Evolutionary conservation across 2,797 vertebrate species (phyloP), one percentile per base, ranked within the genome.

Genomic region (Platalea minor): DNA sequence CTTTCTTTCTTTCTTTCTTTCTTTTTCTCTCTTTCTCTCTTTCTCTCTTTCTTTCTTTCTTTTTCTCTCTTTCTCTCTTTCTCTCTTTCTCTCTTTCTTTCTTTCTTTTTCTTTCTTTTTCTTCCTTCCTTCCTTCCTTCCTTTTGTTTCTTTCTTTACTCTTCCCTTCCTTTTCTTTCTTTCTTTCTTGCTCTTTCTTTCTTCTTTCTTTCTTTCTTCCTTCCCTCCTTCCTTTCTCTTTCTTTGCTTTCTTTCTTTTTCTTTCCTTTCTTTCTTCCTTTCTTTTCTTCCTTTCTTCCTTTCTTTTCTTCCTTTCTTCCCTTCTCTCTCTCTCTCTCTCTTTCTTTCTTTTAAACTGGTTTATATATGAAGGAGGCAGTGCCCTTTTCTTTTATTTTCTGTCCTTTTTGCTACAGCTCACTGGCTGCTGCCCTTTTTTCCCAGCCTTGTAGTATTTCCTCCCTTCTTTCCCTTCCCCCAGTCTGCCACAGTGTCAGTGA

Each of bases 401-500:
- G 24, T 76, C 65, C 21, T 76, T 80, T 93, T 84, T 77, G 29
- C 90, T 93, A 80, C 82, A 96, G 92, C 85, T 96, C 83, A 73
- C 92, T 89, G 86, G 11, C 63, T 91, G 41, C 81, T 93, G 87
- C 59, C 56, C 29, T 89, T 96, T 93, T 92, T 95, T 91, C 95
- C 87, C 92, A 96, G 85, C 69, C 89, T 89, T 94, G 90, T 64
- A 92, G 80, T 69, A 79, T 97, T 97, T 91, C 73, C 41, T 84
- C 43, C 39, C 45, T 61, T 57, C 53, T 69, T 29, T 87, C 92
- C 92, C 95, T 93, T 79, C 83, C 93, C 94, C 91, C 95, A 85
- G 57, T 91, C 91, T 96, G 77, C 85, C 88, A 65, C 92, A 84
- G 54, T 63, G 63, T 91, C 93, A 94, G 80, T 77, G 95, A 96